Base-by-base conservation (phyloP, 2,797 vertebrate species). In the Urocyon cinereoargenteus region DNA sequence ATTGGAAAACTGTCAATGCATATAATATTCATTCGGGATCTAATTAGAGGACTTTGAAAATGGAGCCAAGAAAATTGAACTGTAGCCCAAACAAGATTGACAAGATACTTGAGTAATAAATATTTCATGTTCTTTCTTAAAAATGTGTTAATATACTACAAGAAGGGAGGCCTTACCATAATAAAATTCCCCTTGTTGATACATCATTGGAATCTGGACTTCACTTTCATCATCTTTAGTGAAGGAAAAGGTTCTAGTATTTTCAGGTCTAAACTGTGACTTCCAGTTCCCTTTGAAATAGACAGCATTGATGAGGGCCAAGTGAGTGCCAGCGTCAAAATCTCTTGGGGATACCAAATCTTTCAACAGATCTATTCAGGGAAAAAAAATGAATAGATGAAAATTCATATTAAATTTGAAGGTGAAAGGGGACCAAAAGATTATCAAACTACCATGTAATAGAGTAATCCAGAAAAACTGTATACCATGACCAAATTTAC, bases 271-370 rank as follows among this genome's bases (percentile, higher is more conserved):
- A 98, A 99, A 99, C 98, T 99, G 99, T 96, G 99, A 99, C 98
- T 99, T 99, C 99, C 99, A 99, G 97, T 98, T 99, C 92, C 99
- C 99, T 94, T 99, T 99, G 98, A 99, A 99, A 98, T 99, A 99
- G 88, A 99, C 96, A 3, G 99, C 99, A 22, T 99, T 99, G 97
- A 99, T 98, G 97, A 99, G 99, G 92, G 99, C 99, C 97, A 99
- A 98, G 49, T 99, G 99, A 96, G 99, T 99, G 96, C 98, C 97
- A 82, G 99, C 98, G 91, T 98, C 99, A 98, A 99, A 99, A 98
- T 99, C 99, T 22, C 99, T 99, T 0, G 99, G 98, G 4, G 99
- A 99, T 36, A 99, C 99, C 98, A 99, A 99, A 96, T 99, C 99
- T 85, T 99, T 99, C 98, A 99, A 99, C 98, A 99, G 99, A 98